These are phyloP conservation scores for Typhlichthys subterraneus DNA, from an alignment of 2,797 vertebrate species.

Conservation along the genomic window DNA sequence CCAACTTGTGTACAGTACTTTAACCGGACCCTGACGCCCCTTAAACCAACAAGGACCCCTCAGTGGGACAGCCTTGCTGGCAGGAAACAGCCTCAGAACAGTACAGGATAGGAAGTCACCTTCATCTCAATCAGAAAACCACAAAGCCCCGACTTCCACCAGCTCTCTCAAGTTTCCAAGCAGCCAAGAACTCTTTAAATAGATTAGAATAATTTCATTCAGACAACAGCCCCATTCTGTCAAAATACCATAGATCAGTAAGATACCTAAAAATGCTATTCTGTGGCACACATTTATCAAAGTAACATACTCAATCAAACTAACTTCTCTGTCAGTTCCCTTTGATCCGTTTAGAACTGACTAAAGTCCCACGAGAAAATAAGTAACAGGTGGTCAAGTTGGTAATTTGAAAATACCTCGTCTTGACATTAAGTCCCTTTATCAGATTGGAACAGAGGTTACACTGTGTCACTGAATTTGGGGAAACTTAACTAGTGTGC, in stretches of 20 bases:
- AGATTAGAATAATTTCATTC: constrained; percentile 71
- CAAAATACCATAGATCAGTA: constrained; percentile 70
- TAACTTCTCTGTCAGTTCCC: constrained; percentile 44
- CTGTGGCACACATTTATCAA: constrained; percentile 71
- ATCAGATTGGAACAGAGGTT: constrained; percentile 27
- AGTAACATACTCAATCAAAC: constrained; percentile 66
- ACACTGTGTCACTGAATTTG: constrained; percentile 7
- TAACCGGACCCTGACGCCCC: constrained; percentile 51
- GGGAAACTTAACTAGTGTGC: constrained; percentile 6
- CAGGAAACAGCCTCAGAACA: constrained; percentile 67
- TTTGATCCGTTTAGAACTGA: constrained; percentile 60
- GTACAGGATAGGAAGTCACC: constrained; percentile 69
- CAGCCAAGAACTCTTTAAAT: constrained; percentile 66
- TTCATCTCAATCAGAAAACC: constrained; percentile 55
- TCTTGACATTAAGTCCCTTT: constrained; percentile 51
- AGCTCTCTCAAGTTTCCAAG: constrained; percentile 58
- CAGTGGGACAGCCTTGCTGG: constrained; percentile 58
- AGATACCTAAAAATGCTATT: constrained; percentile 72
- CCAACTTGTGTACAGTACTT: constrained; percentile 61
- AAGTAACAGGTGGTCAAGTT: constrained; percentile 63
- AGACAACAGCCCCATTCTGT: constrained; percentile 73
- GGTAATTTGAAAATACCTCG: constrained; percentile 49
- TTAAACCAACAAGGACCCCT: constrained; percentile 54
- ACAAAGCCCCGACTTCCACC: constrained; percentile 55
- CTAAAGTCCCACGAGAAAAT: constrained; percentile 60